Percentiles rank a stretch among this genome's conserved stretches.
Conservation (phyloP, 2,113 vertebrate genomes). For the Nestor notabilis region DNA sequence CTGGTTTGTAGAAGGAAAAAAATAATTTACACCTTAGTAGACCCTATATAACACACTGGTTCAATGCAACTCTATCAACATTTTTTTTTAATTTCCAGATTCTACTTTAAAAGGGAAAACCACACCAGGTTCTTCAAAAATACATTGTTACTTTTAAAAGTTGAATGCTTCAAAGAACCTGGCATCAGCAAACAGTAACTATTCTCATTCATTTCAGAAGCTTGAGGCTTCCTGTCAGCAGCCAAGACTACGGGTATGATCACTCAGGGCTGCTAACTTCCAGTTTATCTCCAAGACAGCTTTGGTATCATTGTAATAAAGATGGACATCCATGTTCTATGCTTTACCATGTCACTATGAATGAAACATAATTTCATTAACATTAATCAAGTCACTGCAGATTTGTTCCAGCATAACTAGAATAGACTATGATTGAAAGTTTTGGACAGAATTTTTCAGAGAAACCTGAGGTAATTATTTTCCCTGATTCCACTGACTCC, state of each 20-base stretch:
- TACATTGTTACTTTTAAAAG: neutral
- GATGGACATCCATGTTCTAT: neutral
- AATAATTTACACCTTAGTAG: neutral
- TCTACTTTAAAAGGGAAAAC: neutral
- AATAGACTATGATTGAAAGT: neutral
- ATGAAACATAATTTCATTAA: neutral
- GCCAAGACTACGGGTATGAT: neutral
- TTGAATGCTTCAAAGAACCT: neutral
- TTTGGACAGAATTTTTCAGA: neutral
- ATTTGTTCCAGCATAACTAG: neutral
- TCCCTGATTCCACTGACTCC: neutral
- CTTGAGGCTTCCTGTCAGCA: neutral
- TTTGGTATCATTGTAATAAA: neutral
- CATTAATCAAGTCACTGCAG: neutral
- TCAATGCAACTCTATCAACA: neutral
- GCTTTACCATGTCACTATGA: neutral
- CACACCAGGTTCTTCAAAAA: neutral
- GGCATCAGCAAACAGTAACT: neutral
- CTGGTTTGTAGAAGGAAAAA: neutral
- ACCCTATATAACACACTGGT: neutral
- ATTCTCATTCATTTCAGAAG: neutral
- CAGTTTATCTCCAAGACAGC: neutral
- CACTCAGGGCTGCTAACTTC: neutral
- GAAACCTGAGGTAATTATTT: neutral
- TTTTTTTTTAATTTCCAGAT: neutral